A percentile compares a stretch with the other conserved stretches of the same genome.
These are phyloP conservation scores for Corbicula japonica DNA, from an alignment of 2,888 invertebrate genomes.

Conservation along the genomic window DNA sequence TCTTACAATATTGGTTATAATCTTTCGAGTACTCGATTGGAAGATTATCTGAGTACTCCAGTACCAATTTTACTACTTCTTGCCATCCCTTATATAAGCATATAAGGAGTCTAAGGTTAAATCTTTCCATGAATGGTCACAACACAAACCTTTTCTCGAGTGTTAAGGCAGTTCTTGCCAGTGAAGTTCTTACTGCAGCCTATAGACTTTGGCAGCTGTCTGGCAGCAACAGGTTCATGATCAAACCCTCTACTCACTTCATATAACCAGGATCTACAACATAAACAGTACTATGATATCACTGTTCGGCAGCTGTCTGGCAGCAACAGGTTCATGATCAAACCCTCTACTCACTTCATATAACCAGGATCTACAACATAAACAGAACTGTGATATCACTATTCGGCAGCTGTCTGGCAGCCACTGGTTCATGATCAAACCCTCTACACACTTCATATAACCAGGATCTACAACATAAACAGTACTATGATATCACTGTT, in stretches of 20 bases:
- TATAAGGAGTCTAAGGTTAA: no score
- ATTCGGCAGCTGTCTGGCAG: constrained; percentile 94
- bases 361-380: constrained; percentile 91
- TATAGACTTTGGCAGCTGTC: constrained; percentile 96
- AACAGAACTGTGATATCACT: no score
- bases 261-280: constrained; percentile 91
- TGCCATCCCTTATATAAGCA: no score
- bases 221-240: constrained; percentile 93
- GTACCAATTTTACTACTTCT: no score
- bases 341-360: constrained; percentile 95
- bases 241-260: constrained; percentile 95
- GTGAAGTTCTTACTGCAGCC: constrained; percentile 98
- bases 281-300: no score
- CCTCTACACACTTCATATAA: constrained; percentile 95
- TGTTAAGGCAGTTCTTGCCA: constrained; percentile 87
- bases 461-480: constrained; percentile 90
- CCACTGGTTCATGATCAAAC: constrained; percentile 95
- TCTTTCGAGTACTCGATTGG: no score
- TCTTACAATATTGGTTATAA: no score
- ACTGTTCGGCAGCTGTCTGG: constrained; percentile 94
- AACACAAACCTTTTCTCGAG: constrained; percentile 81
- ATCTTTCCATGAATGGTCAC: no score
- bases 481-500: no score
- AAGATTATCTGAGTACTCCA: no score
- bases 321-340: constrained; percentile 94